Evolutionary conservation across 2,113 vertebrate species (phyloP).

Genomic region (Colossoma macropomum): DNA sequence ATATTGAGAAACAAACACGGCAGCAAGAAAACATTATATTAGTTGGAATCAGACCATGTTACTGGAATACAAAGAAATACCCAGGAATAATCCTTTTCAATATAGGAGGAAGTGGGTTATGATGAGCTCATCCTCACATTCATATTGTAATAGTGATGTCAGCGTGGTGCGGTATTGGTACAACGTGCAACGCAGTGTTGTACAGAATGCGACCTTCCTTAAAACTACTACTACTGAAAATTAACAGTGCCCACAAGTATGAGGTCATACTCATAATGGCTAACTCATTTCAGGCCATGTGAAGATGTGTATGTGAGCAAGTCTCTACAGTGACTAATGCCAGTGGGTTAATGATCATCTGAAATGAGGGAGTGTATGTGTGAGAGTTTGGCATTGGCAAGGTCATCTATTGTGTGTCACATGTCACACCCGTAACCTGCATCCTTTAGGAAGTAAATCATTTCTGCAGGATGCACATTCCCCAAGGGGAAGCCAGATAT

Average conservation of each 20-base stretch:
- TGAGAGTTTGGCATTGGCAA: not conserved
- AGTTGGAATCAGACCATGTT: not conserved
- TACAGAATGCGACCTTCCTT: not conserved
- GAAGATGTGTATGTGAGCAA: not conserved
- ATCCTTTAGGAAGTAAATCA: slow-evolving; percentile 12
- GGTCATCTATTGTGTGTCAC: not conserved
- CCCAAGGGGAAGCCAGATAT: not conserved
- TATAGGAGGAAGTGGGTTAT: not conserved
- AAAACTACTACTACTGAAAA: not conserved
- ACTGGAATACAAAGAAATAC: not conserved
- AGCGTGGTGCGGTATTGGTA: not conserved
- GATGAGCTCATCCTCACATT: not conserved
- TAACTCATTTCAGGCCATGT: not conserved
- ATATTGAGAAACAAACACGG: no score
- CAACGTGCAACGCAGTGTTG: not conserved
- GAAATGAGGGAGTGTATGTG: not conserved
- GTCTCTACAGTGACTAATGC: not conserved
- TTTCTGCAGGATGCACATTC: not conserved
- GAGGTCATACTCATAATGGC: not conserved
- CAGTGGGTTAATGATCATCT: not conserved
- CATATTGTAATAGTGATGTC: not conserved
- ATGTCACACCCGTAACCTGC: not conserved
- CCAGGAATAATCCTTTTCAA: not conserved
- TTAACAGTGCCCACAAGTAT: not conserved
- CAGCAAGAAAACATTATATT: not conserved